phyloP scores from a whole-genome alignment of 1,140 invertebrate species.

The Radopholus similis region DNA sequence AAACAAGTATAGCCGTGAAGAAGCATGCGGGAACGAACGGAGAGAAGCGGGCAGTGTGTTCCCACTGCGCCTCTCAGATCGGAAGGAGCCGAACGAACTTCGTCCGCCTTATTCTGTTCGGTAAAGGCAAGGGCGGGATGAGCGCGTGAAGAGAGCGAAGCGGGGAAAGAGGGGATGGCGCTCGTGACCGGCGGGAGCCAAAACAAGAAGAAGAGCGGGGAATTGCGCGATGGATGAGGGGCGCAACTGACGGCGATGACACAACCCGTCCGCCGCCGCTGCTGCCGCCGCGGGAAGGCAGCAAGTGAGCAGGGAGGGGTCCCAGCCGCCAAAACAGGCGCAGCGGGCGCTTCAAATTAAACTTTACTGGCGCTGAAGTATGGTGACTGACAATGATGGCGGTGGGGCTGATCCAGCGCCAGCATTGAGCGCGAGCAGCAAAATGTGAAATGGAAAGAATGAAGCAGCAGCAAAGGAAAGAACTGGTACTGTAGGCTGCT shows the following conservation, averaged over 20 bases:
- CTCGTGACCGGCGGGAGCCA: conserved; percentile 5
- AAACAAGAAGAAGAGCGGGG: neutral
- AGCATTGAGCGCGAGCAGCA: no score
- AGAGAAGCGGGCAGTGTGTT: no score
- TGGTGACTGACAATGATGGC: no score
- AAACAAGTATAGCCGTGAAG: no score
- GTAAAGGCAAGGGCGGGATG: neutral
- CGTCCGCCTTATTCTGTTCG: neutral
- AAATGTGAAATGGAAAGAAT: neutral
- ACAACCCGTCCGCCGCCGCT: neutral
- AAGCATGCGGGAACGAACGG: no score
- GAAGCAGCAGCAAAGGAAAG: neutral
- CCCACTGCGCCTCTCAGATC: neutral
- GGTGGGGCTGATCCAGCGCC: no score
- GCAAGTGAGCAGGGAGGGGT: neutral
- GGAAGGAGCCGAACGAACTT: neutral
- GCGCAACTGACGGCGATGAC: neutral
- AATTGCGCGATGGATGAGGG: neutral
- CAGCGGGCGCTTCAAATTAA: conserved; percentile 1
- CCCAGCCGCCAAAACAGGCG: conserved; percentile 1
- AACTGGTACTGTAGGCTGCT: no score
- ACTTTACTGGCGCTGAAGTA: neutral
- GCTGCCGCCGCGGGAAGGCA: neutral
- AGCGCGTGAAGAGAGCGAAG: neutral
- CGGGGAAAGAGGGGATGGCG: neutral